These are phyloP conservation scores for Hermetia illucens DNA, from an alignment of 1,140 invertebrate species.

Conservation along the genomic window DNA sequence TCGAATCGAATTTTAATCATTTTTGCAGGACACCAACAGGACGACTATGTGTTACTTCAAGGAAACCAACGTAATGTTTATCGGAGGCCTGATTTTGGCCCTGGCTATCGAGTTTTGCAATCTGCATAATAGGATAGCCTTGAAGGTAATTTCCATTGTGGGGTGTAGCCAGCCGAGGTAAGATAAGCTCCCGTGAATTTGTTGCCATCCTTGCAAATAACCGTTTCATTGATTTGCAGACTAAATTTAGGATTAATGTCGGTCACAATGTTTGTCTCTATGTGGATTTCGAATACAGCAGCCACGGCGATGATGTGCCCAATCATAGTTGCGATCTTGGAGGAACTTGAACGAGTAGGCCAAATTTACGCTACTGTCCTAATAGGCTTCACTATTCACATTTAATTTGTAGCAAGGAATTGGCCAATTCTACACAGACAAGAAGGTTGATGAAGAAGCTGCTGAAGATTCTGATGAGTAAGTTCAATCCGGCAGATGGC, in stretches of 20 bases:
- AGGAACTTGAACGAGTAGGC: constrained; percentile 34
- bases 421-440: too few species aligned
- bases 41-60: constrained; percentile 35
- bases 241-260: constrained; percentile 39
- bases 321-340: constrained; percentile 39
- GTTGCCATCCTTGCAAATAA: background rate
- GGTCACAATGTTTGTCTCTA: constrained; percentile 44
- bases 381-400: too few species aligned
- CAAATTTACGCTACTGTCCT: too few species aligned
- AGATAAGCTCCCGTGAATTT: constrained; percentile 2
- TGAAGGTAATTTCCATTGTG: constrained; percentile 38
- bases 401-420: too few species aligned
- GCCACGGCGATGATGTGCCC: constrained; percentile 48
- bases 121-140: constrained; percentile 47
- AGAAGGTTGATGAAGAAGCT: too few species aligned
- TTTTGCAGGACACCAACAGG: constrained; percentile 17
- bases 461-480: too few species aligned
- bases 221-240: constrained; percentile 11
- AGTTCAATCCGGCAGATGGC: too few species aligned
- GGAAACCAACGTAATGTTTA: constrained; percentile 46
- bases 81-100: constrained; percentile 41
- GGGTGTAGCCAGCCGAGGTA: constrained; percentile 35
- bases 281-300: constrained; percentile 51
- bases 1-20: background rate
- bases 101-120: constrained; percentile 46